These are phyloP conservation scores for Athene cunicularia DNA, from an alignment of 2,113 vertebrate genomes.

Conservation along the genomic window DNA sequence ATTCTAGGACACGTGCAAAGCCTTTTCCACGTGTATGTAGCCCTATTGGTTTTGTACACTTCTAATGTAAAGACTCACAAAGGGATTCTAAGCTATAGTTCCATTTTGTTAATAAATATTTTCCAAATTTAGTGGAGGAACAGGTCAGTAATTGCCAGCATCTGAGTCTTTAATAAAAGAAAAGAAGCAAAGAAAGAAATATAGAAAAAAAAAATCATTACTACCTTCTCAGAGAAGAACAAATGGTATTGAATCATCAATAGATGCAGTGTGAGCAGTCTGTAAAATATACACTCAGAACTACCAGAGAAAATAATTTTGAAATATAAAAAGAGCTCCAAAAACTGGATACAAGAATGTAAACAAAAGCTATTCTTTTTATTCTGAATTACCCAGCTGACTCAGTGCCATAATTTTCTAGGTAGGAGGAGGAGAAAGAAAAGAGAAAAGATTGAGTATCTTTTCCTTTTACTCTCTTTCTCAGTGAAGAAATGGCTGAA, in stretches of 20 bases:
- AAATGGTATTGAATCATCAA: background rate
- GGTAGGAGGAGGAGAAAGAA: background rate
- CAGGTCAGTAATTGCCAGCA: background rate
- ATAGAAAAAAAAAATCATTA: background rate
- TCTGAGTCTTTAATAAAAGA: background rate
- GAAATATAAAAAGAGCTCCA: background rate
- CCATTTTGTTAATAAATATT: background rate
- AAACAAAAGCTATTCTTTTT: constrained; percentile 32
- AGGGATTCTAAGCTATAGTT: background rate
- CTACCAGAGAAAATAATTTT: background rate
- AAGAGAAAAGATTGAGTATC: background rate
- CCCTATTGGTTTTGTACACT: background rate
- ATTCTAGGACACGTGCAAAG: background rate
- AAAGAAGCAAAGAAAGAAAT: no score
- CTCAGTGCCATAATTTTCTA: constrained; percentile 33
- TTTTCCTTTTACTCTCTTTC: background rate
- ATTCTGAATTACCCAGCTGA: constrained; percentile 17
- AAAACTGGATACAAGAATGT: constrained; percentile 2
- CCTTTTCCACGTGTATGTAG: background rate
- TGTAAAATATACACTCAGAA: background rate
- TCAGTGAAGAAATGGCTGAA: constrained; percentile 2
- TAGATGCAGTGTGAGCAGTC: background rate
- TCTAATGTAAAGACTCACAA: background rate
- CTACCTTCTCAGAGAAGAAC: background rate
- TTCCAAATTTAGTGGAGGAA: background rate